Evolutionary conservation across 2,797 vertebrate species (phyloP).

Genomic region (Falco cherrug): DNA sequence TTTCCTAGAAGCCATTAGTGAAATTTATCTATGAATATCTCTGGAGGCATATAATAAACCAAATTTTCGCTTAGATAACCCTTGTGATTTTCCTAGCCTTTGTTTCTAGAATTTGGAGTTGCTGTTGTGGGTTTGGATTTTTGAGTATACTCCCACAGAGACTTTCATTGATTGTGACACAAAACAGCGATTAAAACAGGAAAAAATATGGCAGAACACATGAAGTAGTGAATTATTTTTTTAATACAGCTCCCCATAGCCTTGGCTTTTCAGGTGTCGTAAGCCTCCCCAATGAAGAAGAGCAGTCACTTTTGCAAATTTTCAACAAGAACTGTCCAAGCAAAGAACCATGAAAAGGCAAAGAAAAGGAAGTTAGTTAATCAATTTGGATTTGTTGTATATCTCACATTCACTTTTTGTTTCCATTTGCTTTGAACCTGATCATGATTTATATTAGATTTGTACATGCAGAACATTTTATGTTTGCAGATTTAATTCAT

Average conservation of each 20-base stretch:
- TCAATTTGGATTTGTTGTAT: not conserved
- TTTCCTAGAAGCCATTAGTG: not conserved
- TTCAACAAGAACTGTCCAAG: not conserved
- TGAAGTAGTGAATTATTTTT: not conserved
- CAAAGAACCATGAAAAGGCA: not conserved
- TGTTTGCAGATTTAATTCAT: not conserved
- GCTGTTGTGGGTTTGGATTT: not conserved
- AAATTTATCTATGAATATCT: not conserved
- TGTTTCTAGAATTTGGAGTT: not conserved
- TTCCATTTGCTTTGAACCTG: not conserved
- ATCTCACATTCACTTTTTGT: not conserved
- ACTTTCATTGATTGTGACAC: not conserved
- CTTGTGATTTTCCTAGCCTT: not conserved
- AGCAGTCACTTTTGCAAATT: not conserved
- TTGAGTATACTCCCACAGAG: not conserved
- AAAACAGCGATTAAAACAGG: not conserved
- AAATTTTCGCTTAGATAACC: not conserved
- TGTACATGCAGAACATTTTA: not conserved
- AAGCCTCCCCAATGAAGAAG: not conserved
- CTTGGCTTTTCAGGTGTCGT: not conserved
- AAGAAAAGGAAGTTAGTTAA: not conserved
- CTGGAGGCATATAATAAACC: not conserved
- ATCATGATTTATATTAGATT: not conserved
- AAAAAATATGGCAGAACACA: not conserved
- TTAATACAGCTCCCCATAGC: not conserved